A percentile compares a stretch with the other conserved stretches of the same genome.
These are phyloP conservation scores for Acleris emargana DNA, from an alignment of 2,888 invertebrate genomes.

Conservation along the genomic window DNA sequence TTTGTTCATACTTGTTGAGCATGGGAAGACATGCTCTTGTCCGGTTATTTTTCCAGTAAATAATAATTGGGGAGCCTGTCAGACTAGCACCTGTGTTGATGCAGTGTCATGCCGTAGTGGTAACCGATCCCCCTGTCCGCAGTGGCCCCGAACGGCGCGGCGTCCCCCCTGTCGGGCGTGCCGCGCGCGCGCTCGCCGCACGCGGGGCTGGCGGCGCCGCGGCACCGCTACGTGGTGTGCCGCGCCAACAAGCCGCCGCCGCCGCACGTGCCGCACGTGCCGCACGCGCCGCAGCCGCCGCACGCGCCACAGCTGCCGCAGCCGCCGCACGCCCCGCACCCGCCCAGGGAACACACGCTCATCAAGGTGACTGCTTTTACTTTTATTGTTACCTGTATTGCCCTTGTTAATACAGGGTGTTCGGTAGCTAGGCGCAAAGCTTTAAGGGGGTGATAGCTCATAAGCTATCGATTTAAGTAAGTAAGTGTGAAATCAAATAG, in stretches of 20 bases:
- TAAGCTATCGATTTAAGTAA: too few species aligned
- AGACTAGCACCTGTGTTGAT: too few species aligned
- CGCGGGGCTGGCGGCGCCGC: slow-evolving; percentile 41
- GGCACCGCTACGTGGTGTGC: slow-evolving; percentile 52
- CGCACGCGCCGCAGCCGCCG: slow-evolving; percentile 41
- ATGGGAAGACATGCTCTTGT: too few species aligned
- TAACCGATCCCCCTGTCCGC: neutral
- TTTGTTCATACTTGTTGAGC: too few species aligned
- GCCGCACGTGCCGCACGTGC: slow-evolving; percentile 38
- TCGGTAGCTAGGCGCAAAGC: too few species aligned
- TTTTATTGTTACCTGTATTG: too few species aligned
- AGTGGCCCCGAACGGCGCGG: slow-evolving; percentile 39
- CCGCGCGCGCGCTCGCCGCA: slow-evolving; percentile 22
- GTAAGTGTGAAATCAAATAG: too few species aligned
- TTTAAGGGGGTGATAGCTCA: too few species aligned
- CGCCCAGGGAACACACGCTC: slow-evolving; percentile 68
- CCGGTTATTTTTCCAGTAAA: too few species aligned
- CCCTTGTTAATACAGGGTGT: too few species aligned
- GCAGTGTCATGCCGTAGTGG: too few species aligned
- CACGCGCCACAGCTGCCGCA: slow-evolving; percentile 29
- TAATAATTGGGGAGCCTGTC: too few species aligned
- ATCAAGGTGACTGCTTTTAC: slow-evolving; percentile 65
- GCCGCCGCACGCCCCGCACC: slow-evolving; percentile 42
- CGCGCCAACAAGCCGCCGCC: slow-evolving; percentile 39
- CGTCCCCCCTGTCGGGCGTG: slow-evolving; percentile 33